phyloP scores from a whole-genome alignment of 2,113 vertebrate genomes.

The Phalacrocorax brasilianus region DNA sequence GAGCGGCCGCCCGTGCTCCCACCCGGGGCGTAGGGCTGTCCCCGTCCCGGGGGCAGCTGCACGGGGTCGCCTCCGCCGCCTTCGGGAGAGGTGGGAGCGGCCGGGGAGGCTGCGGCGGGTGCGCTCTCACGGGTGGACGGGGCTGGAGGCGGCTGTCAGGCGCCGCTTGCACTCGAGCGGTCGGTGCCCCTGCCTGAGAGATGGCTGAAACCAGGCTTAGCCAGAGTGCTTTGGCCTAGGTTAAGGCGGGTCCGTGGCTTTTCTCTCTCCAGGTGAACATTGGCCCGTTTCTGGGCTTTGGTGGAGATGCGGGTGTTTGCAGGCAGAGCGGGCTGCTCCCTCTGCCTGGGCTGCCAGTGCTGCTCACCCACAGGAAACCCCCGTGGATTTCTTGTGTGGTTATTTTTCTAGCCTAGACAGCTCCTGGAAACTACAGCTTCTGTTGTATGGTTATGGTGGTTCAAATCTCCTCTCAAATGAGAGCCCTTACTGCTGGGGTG shows the following conservation, averaged over 20 bases:
- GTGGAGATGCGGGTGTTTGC: neutral
- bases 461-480: neutral
- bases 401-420: neutral
- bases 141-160: neutral
- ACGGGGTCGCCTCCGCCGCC: too few relatives aligned
- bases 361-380: neutral
- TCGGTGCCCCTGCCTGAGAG: neutral
- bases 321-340: neutral
- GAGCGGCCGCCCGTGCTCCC: too few relatives aligned
- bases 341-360: neutral
- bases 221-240: neutral
- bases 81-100: neutral
- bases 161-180: neutral
- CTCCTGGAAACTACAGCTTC: neutral
- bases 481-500: neutral
- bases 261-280: neutral
- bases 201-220: neutral
- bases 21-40: too few relatives aligned
- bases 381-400: rapidly evolving
- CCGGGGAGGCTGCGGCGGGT: neutral
- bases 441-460: rapidly evolving
- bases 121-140: neutral
- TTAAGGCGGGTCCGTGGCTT: neutral
- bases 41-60: too few relatives aligned
- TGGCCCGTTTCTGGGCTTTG: neutral